Evolutionary conservation across 2,113 vertebrate species (phyloP), one percentile per base, ranked within the genome.

Genomic region (Aptenodytes patagonicus): DNA sequence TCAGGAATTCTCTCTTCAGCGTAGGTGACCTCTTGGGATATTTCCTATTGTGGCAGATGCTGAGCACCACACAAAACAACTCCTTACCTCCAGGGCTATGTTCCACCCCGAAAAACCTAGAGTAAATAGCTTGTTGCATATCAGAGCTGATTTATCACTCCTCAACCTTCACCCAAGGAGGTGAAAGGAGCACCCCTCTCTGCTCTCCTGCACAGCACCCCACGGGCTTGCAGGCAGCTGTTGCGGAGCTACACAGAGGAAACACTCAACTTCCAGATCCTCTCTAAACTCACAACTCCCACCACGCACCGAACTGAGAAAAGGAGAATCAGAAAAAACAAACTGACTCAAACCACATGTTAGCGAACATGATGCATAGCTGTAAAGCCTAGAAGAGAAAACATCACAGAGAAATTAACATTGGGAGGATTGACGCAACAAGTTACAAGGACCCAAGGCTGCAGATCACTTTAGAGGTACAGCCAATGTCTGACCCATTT

Each of bases 401-500:
- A 76, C 1, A n/a, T 19, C 84, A 24, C 38, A 4, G 22, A n/a
- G 32, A 64, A 11, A 73, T 6, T 8, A 19, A 24, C 6, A 4
- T 0, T 2, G 54, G 64, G 4, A 76, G 13, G 10, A 44, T 18
- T 54, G 72, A 47, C 25, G 66, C 28, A 6, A 3, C 2, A 0
- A 60, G 36, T 3, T 3, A 4, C 4, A 3, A 4, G 57, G 25
- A 8, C 16, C 2, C 17, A 0, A 11, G 60, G 68, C 11, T 11
- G 62, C 19, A 1, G 32, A 3, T 4, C 1, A 2, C 42, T 13
- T 2, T 7, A 72, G 13, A 8, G 42, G 9, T 0, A 10, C 31
- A 11, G 42, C 42, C 3, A 2, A 8, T 0, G 3, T 1, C 44
- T 1, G 54, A 19, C 15, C 44, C 10, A 3, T 14, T 16, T 13